Percentiles rank a stretch among this genome's conserved stretches.
Evolutionary conservation across 1,140 invertebrate genomes (phyloP).

Genomic region (Neuroterus valhalla): DNA sequence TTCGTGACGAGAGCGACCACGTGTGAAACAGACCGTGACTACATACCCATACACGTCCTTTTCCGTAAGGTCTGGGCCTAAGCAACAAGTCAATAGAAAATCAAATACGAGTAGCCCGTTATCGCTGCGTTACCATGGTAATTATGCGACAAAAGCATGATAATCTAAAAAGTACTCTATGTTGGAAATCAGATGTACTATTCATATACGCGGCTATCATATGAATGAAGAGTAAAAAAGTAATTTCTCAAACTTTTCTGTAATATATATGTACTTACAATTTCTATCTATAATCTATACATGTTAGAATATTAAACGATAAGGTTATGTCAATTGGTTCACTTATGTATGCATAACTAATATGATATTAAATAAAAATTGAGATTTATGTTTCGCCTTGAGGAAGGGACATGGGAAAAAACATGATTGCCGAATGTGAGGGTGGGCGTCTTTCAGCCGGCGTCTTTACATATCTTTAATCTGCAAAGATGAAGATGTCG

Average conservation of each 20-base stretch:
- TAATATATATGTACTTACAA: too few species aligned
- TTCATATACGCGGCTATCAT: neutral
- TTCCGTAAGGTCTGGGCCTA: neutral
- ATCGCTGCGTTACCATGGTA: conserved; percentile 20
- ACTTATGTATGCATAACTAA: too few species aligned
- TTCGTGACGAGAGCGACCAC: conserved; percentile 23
- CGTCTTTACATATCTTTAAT: conserved; percentile 61
- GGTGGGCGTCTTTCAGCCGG: conserved; percentile 47
- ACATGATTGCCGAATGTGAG: conserved; percentile 17
- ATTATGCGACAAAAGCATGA: conserved; percentile 18
- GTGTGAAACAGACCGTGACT: conserved; percentile 29
- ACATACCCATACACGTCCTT: conserved; percentile 17
- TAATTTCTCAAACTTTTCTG: too few species aligned
- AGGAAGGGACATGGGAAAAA: neutral
- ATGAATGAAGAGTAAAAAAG: too few species aligned
- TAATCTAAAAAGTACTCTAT: conserved; percentile 1
- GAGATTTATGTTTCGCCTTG: neutral
- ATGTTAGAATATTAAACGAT: too few species aligned
- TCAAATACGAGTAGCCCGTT: conserved; percentile 27
- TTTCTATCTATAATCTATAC: too few species aligned
- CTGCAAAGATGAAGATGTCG: conserved; percentile 46
- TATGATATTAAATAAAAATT: too few species aligned
- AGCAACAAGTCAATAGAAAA: conserved; percentile 21
- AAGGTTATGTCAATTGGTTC: too few species aligned
- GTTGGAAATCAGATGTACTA: neutral